Evolutionary conservation across 2,888 invertebrate genomes (phyloP).

Genomic region (Drosophila tanythrix): DNA sequence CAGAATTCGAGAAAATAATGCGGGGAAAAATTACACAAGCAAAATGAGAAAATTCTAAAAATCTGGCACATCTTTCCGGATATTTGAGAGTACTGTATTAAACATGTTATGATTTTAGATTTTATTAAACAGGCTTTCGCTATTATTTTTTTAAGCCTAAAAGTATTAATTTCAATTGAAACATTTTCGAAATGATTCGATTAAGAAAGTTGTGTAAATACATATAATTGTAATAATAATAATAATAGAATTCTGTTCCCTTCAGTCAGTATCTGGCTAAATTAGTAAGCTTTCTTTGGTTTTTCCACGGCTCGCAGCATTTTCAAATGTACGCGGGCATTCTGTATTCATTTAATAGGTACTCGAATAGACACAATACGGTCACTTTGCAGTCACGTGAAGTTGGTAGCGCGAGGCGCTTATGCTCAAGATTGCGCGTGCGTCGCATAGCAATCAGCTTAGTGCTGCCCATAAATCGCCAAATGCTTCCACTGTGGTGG

Average conservation of each 20-base stretch:
- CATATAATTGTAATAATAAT: background rate
- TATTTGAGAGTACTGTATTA: background rate
- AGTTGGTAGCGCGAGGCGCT: constrained; percentile 16
- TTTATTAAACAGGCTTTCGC: background rate
- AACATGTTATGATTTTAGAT: background rate
- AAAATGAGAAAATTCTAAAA: too few species aligned
- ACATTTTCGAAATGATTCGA: background rate
- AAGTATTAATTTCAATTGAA: background rate
- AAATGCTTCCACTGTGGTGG: constrained; percentile 28
- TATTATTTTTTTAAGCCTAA: background rate
- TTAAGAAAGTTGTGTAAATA: background rate
- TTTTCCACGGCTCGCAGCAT: background rate
- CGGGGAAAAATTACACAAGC: too few species aligned
- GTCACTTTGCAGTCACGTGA: constrained; percentile 24
- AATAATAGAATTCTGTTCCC: background rate
- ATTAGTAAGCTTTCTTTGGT: background rate
- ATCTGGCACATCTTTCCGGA: background rate
- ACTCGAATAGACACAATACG: background rate
- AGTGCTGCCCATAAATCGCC: constrained; percentile 12
- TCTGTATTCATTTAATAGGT: background rate
- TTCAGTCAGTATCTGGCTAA: background rate
- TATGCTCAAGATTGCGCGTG: constrained; percentile 9
- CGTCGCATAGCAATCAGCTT: constrained; percentile 39
- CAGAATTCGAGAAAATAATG: too few species aligned
- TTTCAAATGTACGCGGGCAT: constrained; percentile 7